A percentile compares a stretch with the other conserved stretches of the same genome.
These are phyloP conservation scores for Xiphorhynchus elegans DNA, from an alignment of 2,113 vertebrate species.

Conservation along the genomic window DNA sequence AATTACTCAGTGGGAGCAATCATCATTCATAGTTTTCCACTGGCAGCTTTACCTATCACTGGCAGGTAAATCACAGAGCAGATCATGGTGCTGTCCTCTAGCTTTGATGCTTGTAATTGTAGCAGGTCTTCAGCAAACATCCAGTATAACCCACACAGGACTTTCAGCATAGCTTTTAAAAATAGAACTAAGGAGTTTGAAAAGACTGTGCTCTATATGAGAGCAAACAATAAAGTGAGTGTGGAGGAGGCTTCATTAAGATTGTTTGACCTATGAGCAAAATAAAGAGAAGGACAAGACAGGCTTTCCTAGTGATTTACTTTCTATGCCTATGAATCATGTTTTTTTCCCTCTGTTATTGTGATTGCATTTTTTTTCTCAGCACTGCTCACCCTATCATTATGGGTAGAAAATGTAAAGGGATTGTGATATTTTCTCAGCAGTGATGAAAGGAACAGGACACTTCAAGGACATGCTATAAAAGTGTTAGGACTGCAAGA, in stretches of 20 bases:
- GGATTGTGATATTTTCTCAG: slow-evolving; percentile 28
- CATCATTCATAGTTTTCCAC: neutral
- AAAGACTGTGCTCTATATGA: neutral
- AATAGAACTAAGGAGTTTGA: neutral
- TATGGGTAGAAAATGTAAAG: slow-evolving; percentile 47
- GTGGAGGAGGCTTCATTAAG: slow-evolving; percentile 47
- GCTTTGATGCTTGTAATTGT: neutral
- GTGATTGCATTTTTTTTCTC: slow-evolving; percentile 39
- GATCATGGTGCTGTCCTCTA: neutral
- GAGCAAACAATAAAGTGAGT: neutral
- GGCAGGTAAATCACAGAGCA: neutral
- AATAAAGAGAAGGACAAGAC: slow-evolving; percentile 46
- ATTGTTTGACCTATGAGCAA: slow-evolving; percentile 13
- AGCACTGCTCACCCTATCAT: slow-evolving; percentile 25
- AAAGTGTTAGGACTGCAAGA: slow-evolving; percentile 27
- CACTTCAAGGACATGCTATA: slow-evolving; percentile 23
- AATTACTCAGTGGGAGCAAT: neutral
- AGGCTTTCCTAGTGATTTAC: slow-evolving; percentile 25
- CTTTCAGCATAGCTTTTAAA: neutral
- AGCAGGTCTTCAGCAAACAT: neutral
- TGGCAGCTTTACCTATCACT: neutral
- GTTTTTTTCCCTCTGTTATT: slow-evolving; percentile 29
- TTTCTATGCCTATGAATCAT: slow-evolving; percentile 27
- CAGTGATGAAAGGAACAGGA: slow-evolving; percentile 23
- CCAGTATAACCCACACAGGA: neutral